A percentile compares a stretch with the other conserved stretches of the same genome.
Evolutionary conservation across 1,140 invertebrate genomes (phyloP).

Genomic region (Andrena cerasifolii): DNA sequence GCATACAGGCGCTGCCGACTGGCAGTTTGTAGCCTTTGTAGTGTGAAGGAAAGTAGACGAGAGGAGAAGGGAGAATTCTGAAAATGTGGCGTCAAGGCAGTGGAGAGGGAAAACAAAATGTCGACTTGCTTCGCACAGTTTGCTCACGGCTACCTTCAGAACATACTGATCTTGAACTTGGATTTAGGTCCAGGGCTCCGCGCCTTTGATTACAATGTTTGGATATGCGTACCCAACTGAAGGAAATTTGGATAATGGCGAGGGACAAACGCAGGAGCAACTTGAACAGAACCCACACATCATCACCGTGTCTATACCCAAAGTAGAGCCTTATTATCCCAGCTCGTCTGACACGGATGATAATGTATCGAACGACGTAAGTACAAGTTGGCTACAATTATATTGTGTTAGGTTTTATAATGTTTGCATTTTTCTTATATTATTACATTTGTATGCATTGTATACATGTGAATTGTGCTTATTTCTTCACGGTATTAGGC

Average conservation of each 20-base stretch:
- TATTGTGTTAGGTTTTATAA: neutral
- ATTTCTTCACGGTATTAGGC: neutral
- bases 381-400: neutral
- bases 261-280: neutral
- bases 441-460: neutral
- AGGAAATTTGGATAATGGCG: neutral
- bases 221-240: neutral
- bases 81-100: neutral
- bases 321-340: conserved; percentile 2
- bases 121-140: neutral
- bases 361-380: neutral
- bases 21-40: too few relatives aligned
- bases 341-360: neutral
- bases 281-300: neutral
- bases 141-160: conserved; percentile 6
- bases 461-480: neutral
- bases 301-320: conserved; percentile 16
- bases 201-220: conserved; percentile 6
- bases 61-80: neutral
- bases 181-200: neutral
- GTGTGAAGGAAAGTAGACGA: neutral
- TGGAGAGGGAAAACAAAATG: conserved; percentile 20
- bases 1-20: too few relatives aligned
- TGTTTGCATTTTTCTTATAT: neutral
- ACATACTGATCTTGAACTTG: neutral